These are phyloP conservation scores for Apis mellifera DNA, from an alignment of 1,140 invertebrate genomes.

Conservation along the genomic window Amel_HAv3.1 CM009941.2:2642001-2642500, in stretches of 20 bases:
- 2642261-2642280: not conserved
- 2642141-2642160: conserved; percentile 10
- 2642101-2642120: conserved; percentile 26
- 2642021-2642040: not conserved
- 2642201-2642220: not conserved
- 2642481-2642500: conserved; percentile 12
- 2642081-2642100: conserved; percentile 24
- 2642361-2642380: conserved; percentile 56
- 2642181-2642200: not conserved
- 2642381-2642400: conserved; percentile 66
- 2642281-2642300: not conserved
- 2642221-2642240: not conserved
- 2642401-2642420: conserved; percentile 34
- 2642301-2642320: conserved; percentile 11
- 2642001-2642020: not conserved
- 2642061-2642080: not conserved
- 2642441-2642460: conserved; percentile 34
- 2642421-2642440: conserved; percentile 45
- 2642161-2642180: not conserved
- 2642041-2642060: not conserved
- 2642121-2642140: conserved; percentile 23
- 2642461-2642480: conserved; percentile 24
- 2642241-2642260: not conserved
- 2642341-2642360: conserved; percentile 62
- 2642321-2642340: conserved; percentile 47